phyloP scores from a whole-genome alignment of 2,113 vertebrate genomes.

The Scatophagus argus region DNA sequence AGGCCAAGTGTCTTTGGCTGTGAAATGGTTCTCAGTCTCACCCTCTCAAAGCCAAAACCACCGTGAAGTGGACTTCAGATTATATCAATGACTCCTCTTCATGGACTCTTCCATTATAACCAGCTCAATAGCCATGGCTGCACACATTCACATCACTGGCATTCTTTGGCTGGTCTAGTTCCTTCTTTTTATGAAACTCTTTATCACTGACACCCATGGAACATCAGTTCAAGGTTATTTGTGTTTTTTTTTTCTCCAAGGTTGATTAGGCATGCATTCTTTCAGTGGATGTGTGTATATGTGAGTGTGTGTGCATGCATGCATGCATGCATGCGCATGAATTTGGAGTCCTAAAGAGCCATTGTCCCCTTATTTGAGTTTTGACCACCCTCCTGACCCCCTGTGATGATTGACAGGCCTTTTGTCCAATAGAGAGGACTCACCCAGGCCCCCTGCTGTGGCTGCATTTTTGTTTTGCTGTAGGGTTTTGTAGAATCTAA shows the following conservation, averaged over 20 bases:
- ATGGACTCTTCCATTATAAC: constrained; percentile 67
- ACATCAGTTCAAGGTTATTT: constrained; percentile 81
- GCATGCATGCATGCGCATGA: constrained; percentile 3
- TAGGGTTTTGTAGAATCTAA: constrained; percentile 32
- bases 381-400: constrained; percentile 74
- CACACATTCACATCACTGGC: constrained; percentile 67
- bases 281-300: constrained; percentile 35
- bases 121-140: constrained; percentile 61
- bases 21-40: constrained; percentile 75
- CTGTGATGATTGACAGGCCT: constrained; percentile 66
- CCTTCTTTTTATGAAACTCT: constrained; percentile 63
- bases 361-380: constrained; percentile 74
- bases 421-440: constrained; percentile 70
- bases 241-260: constrained; percentile 46
- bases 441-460: constrained; percentile 48
- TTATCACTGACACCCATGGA: constrained; percentile 69
- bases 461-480: constrained; percentile 51
- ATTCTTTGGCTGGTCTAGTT: constrained; percentile 62
- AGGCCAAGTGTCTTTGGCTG: constrained; percentile 69
- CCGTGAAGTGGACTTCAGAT: constrained; percentile 77
- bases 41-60: constrained; percentile 72
- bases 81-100: constrained; percentile 83
- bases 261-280: constrained; percentile 84
- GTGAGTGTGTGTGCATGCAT: constrained; percentile 24
- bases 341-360: constrained; percentile 9